Evolutionary conservation across 1,140 invertebrate species (phyloP).

Genomic region (Odontomachus brunneus): DNA sequence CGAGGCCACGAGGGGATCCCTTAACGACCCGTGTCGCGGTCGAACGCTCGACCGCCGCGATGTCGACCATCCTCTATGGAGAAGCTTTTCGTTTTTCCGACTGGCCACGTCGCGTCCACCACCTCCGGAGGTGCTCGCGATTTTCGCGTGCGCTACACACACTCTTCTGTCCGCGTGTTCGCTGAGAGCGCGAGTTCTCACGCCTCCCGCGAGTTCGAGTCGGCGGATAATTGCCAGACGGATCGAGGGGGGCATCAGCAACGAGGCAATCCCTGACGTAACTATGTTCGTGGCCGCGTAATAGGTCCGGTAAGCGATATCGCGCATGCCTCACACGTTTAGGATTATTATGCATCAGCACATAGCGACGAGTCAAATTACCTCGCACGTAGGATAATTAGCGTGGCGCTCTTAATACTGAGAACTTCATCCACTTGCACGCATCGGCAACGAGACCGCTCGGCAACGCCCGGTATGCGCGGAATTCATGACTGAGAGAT

Average conservation of each 20-base stretch:
- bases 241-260: constrained; percentile 48
- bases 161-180: background rate
- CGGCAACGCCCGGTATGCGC: constrained; percentile 27
- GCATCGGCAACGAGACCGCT: background rate
- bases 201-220: constrained; percentile 5
- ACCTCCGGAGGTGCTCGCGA: constrained; percentile 35
- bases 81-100: background rate
- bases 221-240: constrained; percentile 59
- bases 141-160: background rate
- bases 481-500: constrained; percentile 40
- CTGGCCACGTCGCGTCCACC: background rate
- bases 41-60: background rate
- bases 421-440: constrained; percentile 47
- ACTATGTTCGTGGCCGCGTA: constrained; percentile 65
- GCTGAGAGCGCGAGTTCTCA: constrained; percentile 53
- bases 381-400: constrained; percentile 70
- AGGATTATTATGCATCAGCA: constrained; percentile 69
- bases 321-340: constrained; percentile 57
- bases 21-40: constrained; percentile 68
- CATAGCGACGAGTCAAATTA: constrained; percentile 60
- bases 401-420: constrained; percentile 47
- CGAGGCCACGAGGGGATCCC: constrained; percentile 56
- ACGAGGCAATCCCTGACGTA: constrained; percentile 59
- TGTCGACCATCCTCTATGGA: constrained; percentile 19
- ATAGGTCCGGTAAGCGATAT: constrained; percentile 66